Percentiles rank a stretch among this genome's conserved stretches.
Conservation (phyloP, 2,797 vertebrate genomes). For the Prionace glauca region DNA sequence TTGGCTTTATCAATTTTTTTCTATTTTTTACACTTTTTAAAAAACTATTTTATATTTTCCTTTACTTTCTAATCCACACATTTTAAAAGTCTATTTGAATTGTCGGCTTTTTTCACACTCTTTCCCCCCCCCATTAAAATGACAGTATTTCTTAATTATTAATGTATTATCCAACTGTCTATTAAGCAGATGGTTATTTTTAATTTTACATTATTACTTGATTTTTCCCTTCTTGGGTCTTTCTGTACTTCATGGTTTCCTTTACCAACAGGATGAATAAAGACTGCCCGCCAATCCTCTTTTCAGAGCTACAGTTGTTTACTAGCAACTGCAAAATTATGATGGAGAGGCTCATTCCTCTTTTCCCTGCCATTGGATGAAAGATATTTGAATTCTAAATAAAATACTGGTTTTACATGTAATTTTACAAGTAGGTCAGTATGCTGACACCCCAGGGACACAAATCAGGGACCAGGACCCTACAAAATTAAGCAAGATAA, state of each 20-base stretch:
- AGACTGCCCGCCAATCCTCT: no score
- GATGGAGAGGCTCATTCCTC: neutral
- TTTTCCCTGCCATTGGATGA: neutral
- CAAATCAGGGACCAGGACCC: neutral
- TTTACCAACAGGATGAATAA: neutral
- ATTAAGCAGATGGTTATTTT: neutral
- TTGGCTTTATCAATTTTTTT: neutral
- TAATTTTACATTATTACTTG: neutral
- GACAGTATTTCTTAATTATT: neutral
- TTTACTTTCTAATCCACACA: neutral
- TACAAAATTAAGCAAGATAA: neutral
- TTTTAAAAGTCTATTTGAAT: neutral
- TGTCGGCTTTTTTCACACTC: neutral
- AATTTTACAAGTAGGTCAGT: neutral
- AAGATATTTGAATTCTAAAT: neutral
- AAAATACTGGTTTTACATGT: neutral
- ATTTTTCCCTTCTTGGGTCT: no score
- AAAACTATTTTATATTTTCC: neutral
- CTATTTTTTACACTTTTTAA: neutral
- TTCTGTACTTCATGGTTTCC: neutral
- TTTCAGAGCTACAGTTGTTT: neutral
- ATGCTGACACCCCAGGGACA: neutral
- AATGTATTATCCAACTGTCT: neutral
- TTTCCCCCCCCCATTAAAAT: neutral
- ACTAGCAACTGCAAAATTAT: neutral